A percentile compares a stretch with the other conserved stretches of the same genome.
These are phyloP conservation scores for Leptinotarsa juncta DNA, from an alignment of 2,888 invertebrate species.

Conservation along the genomic window DNA sequence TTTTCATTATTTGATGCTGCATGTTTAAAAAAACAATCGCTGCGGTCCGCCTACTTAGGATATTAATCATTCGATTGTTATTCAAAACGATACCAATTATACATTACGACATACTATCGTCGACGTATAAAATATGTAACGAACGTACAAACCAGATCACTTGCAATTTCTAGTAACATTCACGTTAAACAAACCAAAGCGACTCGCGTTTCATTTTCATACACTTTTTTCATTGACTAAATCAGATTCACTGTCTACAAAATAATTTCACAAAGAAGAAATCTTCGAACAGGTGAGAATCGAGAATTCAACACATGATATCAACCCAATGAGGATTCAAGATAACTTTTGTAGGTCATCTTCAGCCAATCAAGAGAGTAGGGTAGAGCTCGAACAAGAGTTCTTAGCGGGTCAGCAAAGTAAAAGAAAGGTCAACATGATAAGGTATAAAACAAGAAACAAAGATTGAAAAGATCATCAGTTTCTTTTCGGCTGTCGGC, in stretches of 20 bases:
- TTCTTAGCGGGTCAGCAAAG: constrained; percentile 60
- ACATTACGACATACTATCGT: constrained; percentile 3
- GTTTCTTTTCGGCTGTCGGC: constrained; percentile 56
- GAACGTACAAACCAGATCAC: constrained; percentile 30
- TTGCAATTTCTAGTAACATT: constrained; percentile 27
- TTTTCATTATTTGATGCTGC: too few species aligned
- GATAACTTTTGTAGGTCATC: constrained; percentile 59
- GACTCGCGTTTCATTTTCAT: constrained; percentile 32
- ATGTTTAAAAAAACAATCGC: too few species aligned
- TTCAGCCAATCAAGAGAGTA: constrained; percentile 60
- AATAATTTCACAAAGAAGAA: constrained; percentile 37
- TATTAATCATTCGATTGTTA: neutral
- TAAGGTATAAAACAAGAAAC: constrained; percentile 62
- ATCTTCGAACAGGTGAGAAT: constrained; percentile 39
- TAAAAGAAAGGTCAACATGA: constrained; percentile 62
- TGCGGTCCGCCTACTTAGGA: too few species aligned
- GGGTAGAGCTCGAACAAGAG: constrained; percentile 54
- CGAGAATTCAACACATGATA: constrained; percentile 31
- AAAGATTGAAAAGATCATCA: constrained; percentile 58
- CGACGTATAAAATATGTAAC: constrained; percentile 18
- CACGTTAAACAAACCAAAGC: constrained; percentile 32
- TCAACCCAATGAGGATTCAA: constrained; percentile 49
- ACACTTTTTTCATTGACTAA: constrained; percentile 34
- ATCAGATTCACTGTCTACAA: constrained; percentile 53
- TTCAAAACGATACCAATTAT: neutral